Evolutionary conservation across 1,140 invertebrate genomes (phyloP), one percentile per base, ranked within the genome.

Genomic region (Drosophila pectinifera): DNA sequence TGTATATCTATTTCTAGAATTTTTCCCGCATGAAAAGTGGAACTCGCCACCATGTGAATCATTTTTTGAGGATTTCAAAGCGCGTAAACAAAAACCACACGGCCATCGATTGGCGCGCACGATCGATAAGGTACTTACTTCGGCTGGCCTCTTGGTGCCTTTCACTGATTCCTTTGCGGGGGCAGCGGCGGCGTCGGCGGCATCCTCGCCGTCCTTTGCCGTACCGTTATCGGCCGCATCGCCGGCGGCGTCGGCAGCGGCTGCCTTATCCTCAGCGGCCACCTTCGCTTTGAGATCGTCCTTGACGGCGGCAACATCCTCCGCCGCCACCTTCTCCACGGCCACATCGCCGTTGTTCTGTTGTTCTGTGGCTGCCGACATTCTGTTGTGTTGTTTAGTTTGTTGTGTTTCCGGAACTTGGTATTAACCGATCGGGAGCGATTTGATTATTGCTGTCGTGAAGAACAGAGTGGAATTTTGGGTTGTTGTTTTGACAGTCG

Each of bases 321-420:
- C 90, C 56, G 74, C 80, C 56, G 86, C 84, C 42, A 91, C 91
- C 77, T 92, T 92, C 81, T 92, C 91, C 41, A 92, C 88, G 64
- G 91, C 91, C 73, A 91, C 83, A 86, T 91, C 90, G 41, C 91
- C 91, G 73, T 92, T 92, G 74, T 92, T 92, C 51, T 89, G 84
- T 90, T 91, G 86, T 91, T 92, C 91, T 90, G 91, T 91, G 73
- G 88, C 91, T 68, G 91, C 91, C 80, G 91, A 91, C 90, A 92
- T 91, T 84, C 59, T 91, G 62, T 68, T 63, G 75, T 73, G 31
- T 65, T 36, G 64, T 59, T 58, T 65, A 51, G 43, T 88, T 64
- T 63, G 70, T 68, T 61, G 51, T 62, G 39, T 53, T 68, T 77
- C 59, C 64, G 64, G 59, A 68, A 68, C 59, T 68, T 20, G 56